Conservation (phyloP, 2,113 vertebrate genomes). For the Ariopsis seemanni region DNA sequence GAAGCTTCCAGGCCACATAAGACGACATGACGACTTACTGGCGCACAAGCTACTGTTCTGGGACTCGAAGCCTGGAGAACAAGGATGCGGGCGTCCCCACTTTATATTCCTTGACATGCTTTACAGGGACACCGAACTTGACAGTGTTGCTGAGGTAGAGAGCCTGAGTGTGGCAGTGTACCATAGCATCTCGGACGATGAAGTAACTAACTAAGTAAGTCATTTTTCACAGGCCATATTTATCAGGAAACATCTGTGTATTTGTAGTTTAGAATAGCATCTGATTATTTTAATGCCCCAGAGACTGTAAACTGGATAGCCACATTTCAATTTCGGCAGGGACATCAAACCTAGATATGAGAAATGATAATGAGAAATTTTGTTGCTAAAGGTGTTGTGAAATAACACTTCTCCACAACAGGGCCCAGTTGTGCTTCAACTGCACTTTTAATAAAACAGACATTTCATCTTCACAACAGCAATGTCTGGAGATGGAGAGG, state of each 20-base stretch:
- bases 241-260: neutral
- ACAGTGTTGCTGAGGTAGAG: too few relatives aligned
- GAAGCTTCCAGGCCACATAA: too few relatives aligned
- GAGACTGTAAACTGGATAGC: neutral
- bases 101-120: too few relatives aligned
- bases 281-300: neutral
- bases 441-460: slow-evolving; percentile 85
- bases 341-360: neutral
- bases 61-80: too few relatives aligned
- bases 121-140: too few relatives aligned
- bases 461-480: slow-evolving; percentile 84
- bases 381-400: slow-evolving; percentile 12
- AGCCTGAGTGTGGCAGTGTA: too few relatives aligned
- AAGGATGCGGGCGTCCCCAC: too few relatives aligned
- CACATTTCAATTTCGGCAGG: neutral
- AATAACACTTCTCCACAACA: slow-evolving; percentile 70
- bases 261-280: neutral
- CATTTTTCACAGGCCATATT: neutral
- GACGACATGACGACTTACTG: too few relatives aligned
- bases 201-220: too few relatives aligned
- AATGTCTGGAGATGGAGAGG: slow-evolving; percentile 79
- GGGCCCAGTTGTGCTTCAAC: slow-evolving; percentile 79
- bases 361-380: neutral
- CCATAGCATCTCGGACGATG: too few relatives aligned
- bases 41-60: too few relatives aligned